Percentiles rank a stretch among this genome's conserved stretches.
These are phyloP conservation scores for Xiphias gladius DNA, from an alignment of 2,113 vertebrate genomes.

Conservation along the genomic window DNA sequence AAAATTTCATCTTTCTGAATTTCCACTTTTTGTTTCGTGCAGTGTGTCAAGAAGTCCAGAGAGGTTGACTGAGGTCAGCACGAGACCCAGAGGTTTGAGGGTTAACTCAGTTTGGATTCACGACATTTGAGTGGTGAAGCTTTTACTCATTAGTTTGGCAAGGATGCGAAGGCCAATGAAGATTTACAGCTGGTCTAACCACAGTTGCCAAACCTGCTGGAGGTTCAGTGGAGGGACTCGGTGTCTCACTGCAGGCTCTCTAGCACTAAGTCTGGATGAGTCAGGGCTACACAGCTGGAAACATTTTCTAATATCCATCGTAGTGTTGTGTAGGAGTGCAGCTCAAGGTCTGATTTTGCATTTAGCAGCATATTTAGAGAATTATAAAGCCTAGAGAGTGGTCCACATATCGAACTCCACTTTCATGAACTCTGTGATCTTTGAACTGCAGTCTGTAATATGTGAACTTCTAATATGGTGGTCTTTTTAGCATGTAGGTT, in stretches of 20 bases:
- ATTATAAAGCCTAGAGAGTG: slow-evolving; percentile 31
- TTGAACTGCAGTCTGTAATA: not conserved
- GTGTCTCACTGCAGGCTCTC: slow-evolving; percentile 30
- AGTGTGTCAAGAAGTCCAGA: not conserved
- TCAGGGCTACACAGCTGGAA: slow-evolving; percentile 61
- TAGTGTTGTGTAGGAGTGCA: slow-evolving; percentile 32
- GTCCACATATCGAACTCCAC: slow-evolving; percentile 1
- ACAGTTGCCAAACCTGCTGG: slow-evolving; percentile 45
- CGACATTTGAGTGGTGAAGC: slow-evolving; percentile 10
- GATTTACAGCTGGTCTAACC: slow-evolving; percentile 61
- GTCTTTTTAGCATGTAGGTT: not conserved
- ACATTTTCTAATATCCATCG: slow-evolving; percentile 47
- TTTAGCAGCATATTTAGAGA: slow-evolving; percentile 24
- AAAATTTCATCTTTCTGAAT: not conserved
- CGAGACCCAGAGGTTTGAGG: slow-evolving; percentile 6
- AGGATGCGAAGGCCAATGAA: slow-evolving; percentile 41
- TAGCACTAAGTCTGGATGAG: slow-evolving; percentile 23
- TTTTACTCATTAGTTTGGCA: slow-evolving; percentile 50
- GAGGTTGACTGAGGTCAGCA: slow-evolving; percentile 20
- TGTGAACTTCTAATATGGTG: not conserved
- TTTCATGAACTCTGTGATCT: slow-evolving; percentile 33
- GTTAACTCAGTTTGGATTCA: slow-evolving; percentile 48
- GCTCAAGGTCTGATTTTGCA: slow-evolving; percentile 36
- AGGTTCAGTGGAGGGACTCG: slow-evolving; percentile 32
- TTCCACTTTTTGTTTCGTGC: not conserved